A percentile compares a stretch with the other conserved stretches of the same genome.
Evolutionary conservation across 2,797 vertebrate species (phyloP).

Genomic region (Microctenopoma lineatum): DNA sequence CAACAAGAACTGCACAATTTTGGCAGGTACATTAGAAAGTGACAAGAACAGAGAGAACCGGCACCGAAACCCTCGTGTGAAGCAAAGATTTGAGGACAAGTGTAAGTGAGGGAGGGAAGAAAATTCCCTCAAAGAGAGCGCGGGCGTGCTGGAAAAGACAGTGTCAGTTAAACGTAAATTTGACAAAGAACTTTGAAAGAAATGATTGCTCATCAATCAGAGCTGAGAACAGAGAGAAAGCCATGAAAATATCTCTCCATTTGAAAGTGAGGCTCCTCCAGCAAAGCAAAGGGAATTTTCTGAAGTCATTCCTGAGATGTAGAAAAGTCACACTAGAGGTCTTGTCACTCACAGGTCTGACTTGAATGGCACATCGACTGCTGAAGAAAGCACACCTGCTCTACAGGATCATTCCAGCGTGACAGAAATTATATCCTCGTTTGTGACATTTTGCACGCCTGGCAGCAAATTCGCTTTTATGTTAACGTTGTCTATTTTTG

Average conservation of each 20-base stretch:
- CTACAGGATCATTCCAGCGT: conserved; percentile 27
- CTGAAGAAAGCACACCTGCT: conserved; percentile 6
- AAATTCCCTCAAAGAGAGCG: conserved; percentile 6
- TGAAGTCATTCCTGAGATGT: conserved; percentile 19
- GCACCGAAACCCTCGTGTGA: neutral
- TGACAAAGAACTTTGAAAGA: conserved; percentile 28
- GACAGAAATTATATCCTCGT: conserved; percentile 6
- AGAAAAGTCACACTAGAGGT: conserved; percentile 35
- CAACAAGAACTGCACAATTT: neutral
- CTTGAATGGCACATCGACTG: conserved; percentile 21
- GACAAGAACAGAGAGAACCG: conserved; percentile 6
- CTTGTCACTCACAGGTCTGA: conserved; percentile 35
- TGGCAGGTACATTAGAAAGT: conserved; percentile 12
- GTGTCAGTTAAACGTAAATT: conserved; percentile 12
- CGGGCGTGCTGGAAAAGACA: neutral
- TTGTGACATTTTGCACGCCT: conserved; percentile 14
- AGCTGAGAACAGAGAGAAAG: conserved; percentile 11
- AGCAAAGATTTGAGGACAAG: neutral
- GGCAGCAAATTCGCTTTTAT: neutral
- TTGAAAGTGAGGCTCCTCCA: conserved; percentile 10
- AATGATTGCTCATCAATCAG: conserved; percentile 56
- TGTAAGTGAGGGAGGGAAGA: neutral
- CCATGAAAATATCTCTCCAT: conserved; percentile 32
- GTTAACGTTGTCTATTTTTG: conserved; percentile 12
- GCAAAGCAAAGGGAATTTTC: conserved; percentile 25